These are phyloP conservation scores for Oscheius sp. DNA, from an alignment of 2,888 invertebrate genomes.

Conservation along the genomic window DNA sequence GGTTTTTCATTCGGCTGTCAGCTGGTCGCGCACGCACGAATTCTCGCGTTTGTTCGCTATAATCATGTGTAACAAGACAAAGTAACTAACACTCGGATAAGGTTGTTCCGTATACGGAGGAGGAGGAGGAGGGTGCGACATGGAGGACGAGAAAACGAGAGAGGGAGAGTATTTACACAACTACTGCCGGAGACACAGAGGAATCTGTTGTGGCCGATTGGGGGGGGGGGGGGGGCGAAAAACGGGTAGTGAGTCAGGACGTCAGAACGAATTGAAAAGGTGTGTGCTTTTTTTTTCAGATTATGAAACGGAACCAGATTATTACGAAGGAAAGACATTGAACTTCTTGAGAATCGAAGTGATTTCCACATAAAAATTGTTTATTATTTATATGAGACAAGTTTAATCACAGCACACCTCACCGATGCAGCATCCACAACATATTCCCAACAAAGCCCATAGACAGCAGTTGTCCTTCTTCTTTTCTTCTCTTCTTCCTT, in stretches of 20 bases:
- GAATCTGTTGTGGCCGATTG: not conserved
- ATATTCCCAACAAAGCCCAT: not conserved
- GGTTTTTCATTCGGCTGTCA: not conserved
- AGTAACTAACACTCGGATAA: conserved; percentile 10
- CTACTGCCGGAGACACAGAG: conserved; percentile 3
- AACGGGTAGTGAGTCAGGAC: not conserved
- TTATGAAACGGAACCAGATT: no score
- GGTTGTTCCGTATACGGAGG: conserved; percentile 27
- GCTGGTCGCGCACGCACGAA: not conserved
- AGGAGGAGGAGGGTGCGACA: conserved; percentile 30
- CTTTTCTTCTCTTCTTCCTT: not conserved
- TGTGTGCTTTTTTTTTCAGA: not conserved
- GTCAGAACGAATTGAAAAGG: no score
- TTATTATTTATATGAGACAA: no score
- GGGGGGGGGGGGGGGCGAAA: not conserved
- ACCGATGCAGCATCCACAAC: not conserved
- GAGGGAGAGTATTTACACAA: conserved; percentile 1
- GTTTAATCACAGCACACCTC: not conserved
- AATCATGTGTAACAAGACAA: not conserved
- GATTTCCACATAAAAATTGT: no score
- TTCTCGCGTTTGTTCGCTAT: not conserved
- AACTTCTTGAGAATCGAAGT: no score
- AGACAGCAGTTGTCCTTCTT: not conserved
- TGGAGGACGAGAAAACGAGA: no score
- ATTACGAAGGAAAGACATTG: no score